These are phyloP conservation scores for Acromyrmex charruanus DNA, from an alignment of 1,140 invertebrate species.

Conservation along the genomic window DNA sequence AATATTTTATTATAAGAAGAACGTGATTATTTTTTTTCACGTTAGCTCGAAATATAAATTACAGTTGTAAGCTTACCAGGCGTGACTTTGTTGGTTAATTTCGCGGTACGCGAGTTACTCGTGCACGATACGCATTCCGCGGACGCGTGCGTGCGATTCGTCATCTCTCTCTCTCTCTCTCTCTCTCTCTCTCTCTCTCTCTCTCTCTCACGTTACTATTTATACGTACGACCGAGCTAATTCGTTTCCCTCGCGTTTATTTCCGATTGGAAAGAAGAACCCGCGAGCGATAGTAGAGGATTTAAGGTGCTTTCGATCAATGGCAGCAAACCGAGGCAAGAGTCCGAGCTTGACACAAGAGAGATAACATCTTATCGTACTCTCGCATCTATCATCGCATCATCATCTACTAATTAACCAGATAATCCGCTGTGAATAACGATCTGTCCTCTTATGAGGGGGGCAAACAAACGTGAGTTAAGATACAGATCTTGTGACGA, in stretches of 20 bases:
- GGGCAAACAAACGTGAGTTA: conserved; percentile 27
- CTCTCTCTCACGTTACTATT: conserved; percentile 71
- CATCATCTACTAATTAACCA: conserved; percentile 50
- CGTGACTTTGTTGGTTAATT: not conserved
- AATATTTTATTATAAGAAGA: conserved; percentile 25
- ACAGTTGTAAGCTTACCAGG: conserved; percentile 4
- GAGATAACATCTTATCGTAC: conserved; percentile 41
- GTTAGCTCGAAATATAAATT: conserved; percentile 10
- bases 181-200: not conserved
- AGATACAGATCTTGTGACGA: conserved; percentile 27
- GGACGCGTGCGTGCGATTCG: conserved; percentile 61
- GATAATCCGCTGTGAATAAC: conserved; percentile 43
- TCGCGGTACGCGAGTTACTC: not conserved
- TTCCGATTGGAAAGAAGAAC: conserved; percentile 34
- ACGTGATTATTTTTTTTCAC: not conserved
- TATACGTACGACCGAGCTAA: conserved; percentile 77
- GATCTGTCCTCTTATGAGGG: conserved; percentile 3
- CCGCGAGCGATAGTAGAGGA: conserved; percentile 56
- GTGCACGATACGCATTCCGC: conserved; percentile 37
- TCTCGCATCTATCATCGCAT: not conserved
- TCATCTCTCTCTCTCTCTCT: conserved; percentile 38
- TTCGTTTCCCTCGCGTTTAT: conserved; percentile 74
- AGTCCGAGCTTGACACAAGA: conserved; percentile 5
- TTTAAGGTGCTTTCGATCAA: conserved; percentile 77
- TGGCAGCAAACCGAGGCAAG: conserved; percentile 44